Evolutionary conservation across 2,113 vertebrate species (phyloP), one percentile per base, ranked within the genome.

Genomic region (Vidua macroura): DNA sequence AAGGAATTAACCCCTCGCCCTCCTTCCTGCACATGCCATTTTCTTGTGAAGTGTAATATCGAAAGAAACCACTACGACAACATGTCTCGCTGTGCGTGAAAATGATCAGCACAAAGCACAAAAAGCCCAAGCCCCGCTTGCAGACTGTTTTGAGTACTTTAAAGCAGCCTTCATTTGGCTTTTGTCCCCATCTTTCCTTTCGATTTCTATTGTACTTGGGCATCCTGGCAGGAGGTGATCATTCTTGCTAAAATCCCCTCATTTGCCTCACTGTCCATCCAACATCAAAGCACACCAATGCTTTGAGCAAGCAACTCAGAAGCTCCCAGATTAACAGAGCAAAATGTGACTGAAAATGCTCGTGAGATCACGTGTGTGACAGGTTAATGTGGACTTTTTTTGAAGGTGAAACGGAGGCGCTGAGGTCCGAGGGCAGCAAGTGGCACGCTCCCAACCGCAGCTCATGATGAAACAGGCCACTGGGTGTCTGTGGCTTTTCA

Each of bases 341-440:
- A 44, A 67, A 83, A 70, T 2, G 23, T 30, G 63, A 39, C 79
- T 51, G 41, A 56, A 44, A 69, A 52, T 12, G 27, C n/a, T 28
- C 0, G 0, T 48, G 48, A 70, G 53, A 46, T 49, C 53, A 13
- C 0, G 0, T 0, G 0, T 18, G 52, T 41, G 69, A 62, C 77
- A 78, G 37, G 78, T 68, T 90, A 66, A 55, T 1, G 31, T 44
- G 31, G 21, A 21, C 49, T 56, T 4, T 25, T 81, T 95, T 7
- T 66, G 89, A 90, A 90, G 84, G 91, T 69, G 87, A 94, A 93
- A 76, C 0, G 6, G 83, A 88, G 77, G 52, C 0, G 1, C 5
- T 64, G 60, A 81, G 83, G 84, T 82, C 52, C 19, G 31, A 53
- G 85, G 84, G 70, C 79, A 67, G 76, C 58, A 25, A 84, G 86